Base-by-base conservation (phyloP, 1,140 invertebrate species). In the Aphaenogaster floridana region DNA sequence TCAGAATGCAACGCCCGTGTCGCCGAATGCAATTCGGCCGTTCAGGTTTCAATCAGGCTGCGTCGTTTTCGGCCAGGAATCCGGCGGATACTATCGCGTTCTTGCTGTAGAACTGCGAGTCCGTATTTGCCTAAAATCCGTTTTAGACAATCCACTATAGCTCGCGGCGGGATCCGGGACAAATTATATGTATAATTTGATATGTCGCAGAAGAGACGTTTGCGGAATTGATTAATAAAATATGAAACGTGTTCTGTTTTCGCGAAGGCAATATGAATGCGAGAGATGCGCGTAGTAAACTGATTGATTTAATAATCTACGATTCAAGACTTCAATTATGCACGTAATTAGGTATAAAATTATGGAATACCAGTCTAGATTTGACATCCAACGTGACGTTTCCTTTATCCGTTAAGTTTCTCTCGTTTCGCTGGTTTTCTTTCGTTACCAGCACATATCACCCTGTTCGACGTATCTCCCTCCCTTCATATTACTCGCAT, bases 1-100 rank as follows among this genome's bases (percentile, higher is more conserved):
- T 89, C 72, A 54, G 80, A 74, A 74, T 72, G 86, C 80, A 74
- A 61, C 85, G 21, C 17, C 68, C 42, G 17, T 34, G 28, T 54
- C 64, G 13, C 34, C 50, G 17, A 28, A 48, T 42, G 64, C 80
- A 68, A 85, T 71, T 89, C 87, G 54, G 80, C 42, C 57, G 57
- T 48, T 52, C 39, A 88, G 57, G 84, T 78, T 85, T 50, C 64
- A 54, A 61, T 63, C 80, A 71, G 71, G 52, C 21, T 36, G 34
- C n/a, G 59, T 86, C 76, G 76, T 79, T 79, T 79, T 57, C 64
- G 61, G 13, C 64, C n/a, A 57, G 76, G 54, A 64, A 68, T 79
- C 57, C 63, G 52, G 34, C 13, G 50, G 28, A 13, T 8, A 48
- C 48, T 50, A 50, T 80, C 50, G 28, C 63, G 52, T 28, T 81